phyloP scores from a whole-genome alignment of 2,113 vertebrate species.

The Xiphophorus couchianus region DNA sequence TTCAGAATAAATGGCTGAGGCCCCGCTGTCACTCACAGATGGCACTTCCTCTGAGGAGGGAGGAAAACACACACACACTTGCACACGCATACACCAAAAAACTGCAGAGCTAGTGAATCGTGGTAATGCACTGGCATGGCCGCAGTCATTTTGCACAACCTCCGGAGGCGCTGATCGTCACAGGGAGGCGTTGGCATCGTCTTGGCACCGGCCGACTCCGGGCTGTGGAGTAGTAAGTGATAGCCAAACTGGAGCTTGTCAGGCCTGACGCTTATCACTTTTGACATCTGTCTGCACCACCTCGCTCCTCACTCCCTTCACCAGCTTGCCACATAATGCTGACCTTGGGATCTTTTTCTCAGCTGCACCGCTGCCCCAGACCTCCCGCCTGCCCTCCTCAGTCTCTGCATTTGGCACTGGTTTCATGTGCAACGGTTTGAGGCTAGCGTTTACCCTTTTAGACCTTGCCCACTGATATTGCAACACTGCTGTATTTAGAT shows the following conservation, averaged over 20 bases:
- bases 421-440: constrained; percentile 32
- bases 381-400: constrained; percentile 17
- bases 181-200: constrained; percentile 76
- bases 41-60: constrained; percentile 70
- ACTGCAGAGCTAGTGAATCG: constrained; percentile 65
- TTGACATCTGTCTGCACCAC: constrained; percentile 87
- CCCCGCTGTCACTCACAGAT: constrained; percentile 79
- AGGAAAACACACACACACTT: constrained; percentile 6
- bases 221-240: constrained; percentile 81
- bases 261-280: constrained; percentile 83
- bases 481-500: constrained; percentile 23
- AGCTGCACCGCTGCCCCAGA: constrained; percentile 38
- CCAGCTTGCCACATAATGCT: constrained; percentile 75
- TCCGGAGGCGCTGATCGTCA: constrained; percentile 74
- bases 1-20: constrained; percentile 71
- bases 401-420: constrained; percentile 43
- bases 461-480: constrained; percentile 38
- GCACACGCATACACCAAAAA: background rate
- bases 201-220: constrained; percentile 78
- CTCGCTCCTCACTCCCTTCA: constrained; percentile 65
- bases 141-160: constrained; percentile 75
- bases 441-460: constrained; percentile 52
- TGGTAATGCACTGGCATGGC: constrained; percentile 67
- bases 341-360: constrained; percentile 81
- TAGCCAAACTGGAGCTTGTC: constrained; percentile 83